Evolutionary conservation across 2,797 vertebrate species (phyloP).

Genomic region (Pogoniulus pusillus): DNA sequence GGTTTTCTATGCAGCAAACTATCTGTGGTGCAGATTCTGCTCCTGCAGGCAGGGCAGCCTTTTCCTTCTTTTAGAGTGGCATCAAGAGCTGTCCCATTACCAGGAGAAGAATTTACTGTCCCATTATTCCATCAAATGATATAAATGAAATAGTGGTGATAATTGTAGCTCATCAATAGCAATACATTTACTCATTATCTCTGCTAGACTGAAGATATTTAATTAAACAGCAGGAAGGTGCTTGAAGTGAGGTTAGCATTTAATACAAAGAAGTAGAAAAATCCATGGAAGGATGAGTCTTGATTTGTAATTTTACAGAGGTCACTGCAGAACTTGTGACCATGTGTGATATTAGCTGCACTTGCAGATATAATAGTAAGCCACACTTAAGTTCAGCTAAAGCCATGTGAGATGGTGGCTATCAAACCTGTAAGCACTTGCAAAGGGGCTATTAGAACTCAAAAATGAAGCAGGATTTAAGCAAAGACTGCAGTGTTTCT

Average conservation of each 20-base stretch:
- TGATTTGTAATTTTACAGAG: slow-evolving; percentile 28
- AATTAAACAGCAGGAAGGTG: slow-evolving; percentile 55
- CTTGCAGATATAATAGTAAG: background rate
- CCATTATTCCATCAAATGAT: background rate
- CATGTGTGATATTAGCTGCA: background rate
- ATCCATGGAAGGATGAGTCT: slow-evolving; percentile 44
- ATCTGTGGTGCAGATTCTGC: background rate
- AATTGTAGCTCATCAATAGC: background rate
- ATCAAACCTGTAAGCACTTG: background rate
- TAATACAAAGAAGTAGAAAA: slow-evolving; percentile 39
- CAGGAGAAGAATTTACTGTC: background rate
- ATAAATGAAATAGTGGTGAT: background rate
- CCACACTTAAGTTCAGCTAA: background rate
- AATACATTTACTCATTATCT: slow-evolving; percentile 49
- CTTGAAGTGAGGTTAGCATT: slow-evolving; percentile 53
- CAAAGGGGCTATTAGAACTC: background rate
- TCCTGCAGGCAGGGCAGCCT: background rate
- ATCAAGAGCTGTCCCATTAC: background rate
- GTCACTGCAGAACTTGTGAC: background rate
- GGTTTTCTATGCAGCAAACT: background rate
- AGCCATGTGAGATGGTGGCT: background rate
- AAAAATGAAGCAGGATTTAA: background rate
- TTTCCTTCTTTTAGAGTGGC: background rate
- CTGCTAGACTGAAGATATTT: slow-evolving; percentile 40
- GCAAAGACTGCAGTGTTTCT: background rate